Conservation (phyloP, 2,888 invertebrate species). For the Cantharis flavilabris region DNA sequence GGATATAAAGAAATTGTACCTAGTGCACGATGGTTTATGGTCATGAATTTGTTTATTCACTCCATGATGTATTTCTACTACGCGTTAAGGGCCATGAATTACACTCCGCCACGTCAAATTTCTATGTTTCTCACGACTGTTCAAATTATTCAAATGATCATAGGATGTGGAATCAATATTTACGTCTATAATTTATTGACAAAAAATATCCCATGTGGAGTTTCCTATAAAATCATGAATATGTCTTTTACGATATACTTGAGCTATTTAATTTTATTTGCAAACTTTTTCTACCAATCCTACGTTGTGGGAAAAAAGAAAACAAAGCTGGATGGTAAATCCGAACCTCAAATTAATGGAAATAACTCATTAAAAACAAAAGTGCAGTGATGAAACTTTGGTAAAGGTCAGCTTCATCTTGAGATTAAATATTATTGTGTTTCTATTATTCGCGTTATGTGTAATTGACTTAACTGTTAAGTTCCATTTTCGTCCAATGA, state of each 20-base stretch:
- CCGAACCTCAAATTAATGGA: too few relatives aligned
- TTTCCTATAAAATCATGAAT: constrained; percentile 83
- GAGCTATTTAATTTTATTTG: constrained; percentile 91
- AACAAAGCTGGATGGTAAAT: not conserved
- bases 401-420: too few relatives aligned
- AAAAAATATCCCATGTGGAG: constrained; percentile 77
- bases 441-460: too few relatives aligned
- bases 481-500: too few relatives aligned
- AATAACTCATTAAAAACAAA: too few relatives aligned
- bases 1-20: constrained; percentile 88
- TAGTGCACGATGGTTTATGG: constrained; percentile 91
- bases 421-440: too few relatives aligned
- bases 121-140: constrained; percentile 90
- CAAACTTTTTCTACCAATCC: constrained; percentile 90
- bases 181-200: constrained; percentile 83
- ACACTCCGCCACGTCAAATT: constrained; percentile 80
- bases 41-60: constrained; percentile 93
- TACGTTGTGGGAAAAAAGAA: constrained; percentile 66
- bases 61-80: constrained; percentile 92
- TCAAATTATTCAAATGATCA: constrained; percentile 92
- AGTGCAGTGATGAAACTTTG: too few relatives aligned
- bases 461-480: too few relatives aligned
- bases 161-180: constrained; percentile 89
- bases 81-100: constrained; percentile 82
- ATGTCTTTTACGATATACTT: constrained; percentile 93